phyloP scores from a whole-genome alignment of 2,113 vertebrate genomes.

The Hydropotes inermis region DNA sequence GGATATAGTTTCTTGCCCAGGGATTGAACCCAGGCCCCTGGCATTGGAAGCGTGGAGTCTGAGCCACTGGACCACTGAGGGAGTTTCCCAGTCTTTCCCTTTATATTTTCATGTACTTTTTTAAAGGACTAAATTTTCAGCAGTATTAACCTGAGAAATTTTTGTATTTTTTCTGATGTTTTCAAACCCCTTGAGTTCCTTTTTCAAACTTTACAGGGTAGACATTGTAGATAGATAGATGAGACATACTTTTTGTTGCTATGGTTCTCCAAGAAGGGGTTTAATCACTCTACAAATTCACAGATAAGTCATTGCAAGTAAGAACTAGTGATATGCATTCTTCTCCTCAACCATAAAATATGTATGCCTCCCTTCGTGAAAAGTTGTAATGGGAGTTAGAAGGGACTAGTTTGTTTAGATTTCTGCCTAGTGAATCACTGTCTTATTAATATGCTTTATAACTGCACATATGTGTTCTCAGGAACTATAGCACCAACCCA shows the following conservation, averaged over 20 bases:
- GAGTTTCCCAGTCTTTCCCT: not conserved
- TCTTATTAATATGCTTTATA: not conserved
- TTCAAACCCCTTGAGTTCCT: not conserved
- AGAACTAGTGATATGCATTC: not conserved
- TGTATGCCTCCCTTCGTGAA: not conserved
- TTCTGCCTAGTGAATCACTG: conserved; percentile 26
- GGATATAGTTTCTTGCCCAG: not conserved
- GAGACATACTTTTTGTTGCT: not conserved
- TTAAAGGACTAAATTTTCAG: not conserved
- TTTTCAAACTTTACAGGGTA: not conserved
- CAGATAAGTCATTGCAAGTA: not conserved
- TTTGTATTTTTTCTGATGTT: not conserved
- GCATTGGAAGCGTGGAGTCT: not conserved
- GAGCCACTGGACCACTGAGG: not conserved
- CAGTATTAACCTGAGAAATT: not conserved
- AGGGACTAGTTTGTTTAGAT: conserved; percentile 10
- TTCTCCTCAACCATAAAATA: not conserved
- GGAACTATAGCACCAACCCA: not conserved
- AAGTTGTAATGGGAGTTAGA: not conserved
- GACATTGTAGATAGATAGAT: not conserved
- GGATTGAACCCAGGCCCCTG: not conserved
- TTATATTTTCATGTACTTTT: not conserved
- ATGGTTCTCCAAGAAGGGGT: not conserved
- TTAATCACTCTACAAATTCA: not conserved
- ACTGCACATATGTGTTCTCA: not conserved